Conservation (phyloP, 2,113 vertebrate species). For the Crotalus helleri region DNA sequence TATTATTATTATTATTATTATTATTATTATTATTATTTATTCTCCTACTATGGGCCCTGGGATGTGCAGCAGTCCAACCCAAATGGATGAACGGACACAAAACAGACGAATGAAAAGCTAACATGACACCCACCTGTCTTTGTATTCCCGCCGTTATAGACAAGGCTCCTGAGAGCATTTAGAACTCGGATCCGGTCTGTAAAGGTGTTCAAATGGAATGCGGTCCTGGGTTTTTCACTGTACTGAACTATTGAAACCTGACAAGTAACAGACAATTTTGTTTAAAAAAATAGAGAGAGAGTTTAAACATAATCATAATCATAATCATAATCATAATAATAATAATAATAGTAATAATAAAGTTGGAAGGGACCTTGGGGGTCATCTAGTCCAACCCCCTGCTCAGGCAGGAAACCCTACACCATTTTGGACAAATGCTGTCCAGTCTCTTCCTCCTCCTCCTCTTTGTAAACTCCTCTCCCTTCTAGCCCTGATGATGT, state of each 20-base stretch:
- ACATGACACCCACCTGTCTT: conserved; percentile 74
- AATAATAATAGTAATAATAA: too few species aligned
- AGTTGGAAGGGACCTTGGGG: too few species aligned
- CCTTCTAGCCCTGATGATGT: too few species aligned
- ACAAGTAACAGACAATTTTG: background rate
- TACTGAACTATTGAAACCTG: conserved; percentile 88
- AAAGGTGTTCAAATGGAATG: conserved; percentile 75
- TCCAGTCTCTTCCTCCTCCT: too few species aligned
- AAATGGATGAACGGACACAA: background rate
- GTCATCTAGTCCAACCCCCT: too few species aligned
- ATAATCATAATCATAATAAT: background rate
- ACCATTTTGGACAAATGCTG: too few species aligned
- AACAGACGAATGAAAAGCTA: accelerated
- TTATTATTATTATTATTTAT: too few species aligned
- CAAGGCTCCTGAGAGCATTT: conserved; percentile 70
- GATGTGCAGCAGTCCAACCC: background rate
- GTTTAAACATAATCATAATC: background rate
- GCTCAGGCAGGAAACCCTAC: too few species aligned
- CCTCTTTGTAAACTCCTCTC: too few species aligned
- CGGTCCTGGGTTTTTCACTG: conserved; percentile 81
- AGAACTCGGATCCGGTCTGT: conserved; percentile 78
- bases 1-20: too few species aligned
- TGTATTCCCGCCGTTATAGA: conserved; percentile 83
- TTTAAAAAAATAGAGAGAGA: background rate
- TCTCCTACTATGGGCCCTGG: too few species aligned